phyloP scores from a whole-genome alignment of 2,113 vertebrate species.

The Gallinago jamesoni region DNA sequence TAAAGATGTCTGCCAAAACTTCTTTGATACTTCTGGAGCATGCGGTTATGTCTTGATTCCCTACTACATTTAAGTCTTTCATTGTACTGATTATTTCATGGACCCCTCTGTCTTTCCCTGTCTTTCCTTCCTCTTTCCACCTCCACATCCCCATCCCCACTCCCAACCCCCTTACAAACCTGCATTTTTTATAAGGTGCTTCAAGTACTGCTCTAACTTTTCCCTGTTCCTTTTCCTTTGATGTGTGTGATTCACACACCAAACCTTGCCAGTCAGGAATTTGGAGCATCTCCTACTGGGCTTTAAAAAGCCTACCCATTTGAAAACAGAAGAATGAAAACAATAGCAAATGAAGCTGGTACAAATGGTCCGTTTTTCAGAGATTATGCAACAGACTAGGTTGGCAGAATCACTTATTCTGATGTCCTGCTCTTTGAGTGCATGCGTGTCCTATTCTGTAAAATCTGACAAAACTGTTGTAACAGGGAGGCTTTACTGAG shows the following conservation, averaged over 20 bases:
- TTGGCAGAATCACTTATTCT: background rate
- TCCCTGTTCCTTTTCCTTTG: background rate
- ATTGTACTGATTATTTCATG: background rate
- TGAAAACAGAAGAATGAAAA: background rate
- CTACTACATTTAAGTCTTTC: background rate
- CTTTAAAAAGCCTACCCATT: background rate
- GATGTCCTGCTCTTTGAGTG: background rate
- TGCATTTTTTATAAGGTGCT: accelerated
- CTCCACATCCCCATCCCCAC: background rate
- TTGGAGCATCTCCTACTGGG: background rate
- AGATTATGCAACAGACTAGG: background rate
- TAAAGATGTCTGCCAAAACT: background rate
- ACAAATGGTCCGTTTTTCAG: background rate
- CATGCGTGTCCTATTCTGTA: background rate
- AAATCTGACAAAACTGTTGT: background rate
- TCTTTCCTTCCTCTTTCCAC: background rate
- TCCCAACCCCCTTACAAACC: background rate
- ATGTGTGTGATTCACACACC: background rate
- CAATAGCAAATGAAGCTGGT: background rate
- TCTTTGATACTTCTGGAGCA: background rate
- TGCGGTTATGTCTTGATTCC: background rate
- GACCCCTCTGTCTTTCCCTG: background rate
- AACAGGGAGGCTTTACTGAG: background rate
- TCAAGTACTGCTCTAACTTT: background rate
- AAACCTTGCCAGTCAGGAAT: background rate